phyloP scores from a whole-genome alignment of 2,888 invertebrate genomes.

The Plemyria rubiginata region DNA sequence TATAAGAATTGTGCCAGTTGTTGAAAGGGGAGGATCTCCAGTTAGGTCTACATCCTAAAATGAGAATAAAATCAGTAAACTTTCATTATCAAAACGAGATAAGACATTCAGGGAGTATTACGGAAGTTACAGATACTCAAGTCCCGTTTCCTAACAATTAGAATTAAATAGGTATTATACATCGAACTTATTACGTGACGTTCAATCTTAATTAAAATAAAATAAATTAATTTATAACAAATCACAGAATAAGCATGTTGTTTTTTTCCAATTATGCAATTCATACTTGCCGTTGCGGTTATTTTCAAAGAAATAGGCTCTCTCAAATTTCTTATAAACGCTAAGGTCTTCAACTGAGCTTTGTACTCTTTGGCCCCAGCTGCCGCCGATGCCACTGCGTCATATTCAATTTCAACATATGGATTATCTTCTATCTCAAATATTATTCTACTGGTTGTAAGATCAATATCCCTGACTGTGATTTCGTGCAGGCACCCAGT shows the following conservation, averaged over 20 bases:
- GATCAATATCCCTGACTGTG: conserved; percentile 79
- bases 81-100: not conserved
- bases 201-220: too few relatives aligned
- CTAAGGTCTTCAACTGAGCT: conserved; percentile 62
- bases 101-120: not conserved
- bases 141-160: not conserved
- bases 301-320: conserved; percentile 63
- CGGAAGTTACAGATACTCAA: conserved; percentile 7
- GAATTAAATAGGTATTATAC: conserved; percentile 3
- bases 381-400: conserved; percentile 43
- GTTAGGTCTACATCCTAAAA: conserved; percentile 71
- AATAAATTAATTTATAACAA: too few relatives aligned
- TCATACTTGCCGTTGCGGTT: conserved; percentile 69
- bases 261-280: not conserved
- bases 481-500: conserved; percentile 73
- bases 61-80: not conserved
- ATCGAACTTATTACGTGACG: too few relatives aligned
- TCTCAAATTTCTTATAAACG: conserved; percentile 65
- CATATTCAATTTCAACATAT: conserved; percentile 67
- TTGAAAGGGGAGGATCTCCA: conserved; percentile 53
- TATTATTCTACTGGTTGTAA: conserved; percentile 73
- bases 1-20: conserved; percentile 61
- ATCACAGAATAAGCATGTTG: too few relatives aligned
- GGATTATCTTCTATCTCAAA: conserved; percentile 67
- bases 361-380: conserved; percentile 64